Conservation (phyloP, 2,888 invertebrate genomes). For the Aspidiotus rigidus region DNA sequence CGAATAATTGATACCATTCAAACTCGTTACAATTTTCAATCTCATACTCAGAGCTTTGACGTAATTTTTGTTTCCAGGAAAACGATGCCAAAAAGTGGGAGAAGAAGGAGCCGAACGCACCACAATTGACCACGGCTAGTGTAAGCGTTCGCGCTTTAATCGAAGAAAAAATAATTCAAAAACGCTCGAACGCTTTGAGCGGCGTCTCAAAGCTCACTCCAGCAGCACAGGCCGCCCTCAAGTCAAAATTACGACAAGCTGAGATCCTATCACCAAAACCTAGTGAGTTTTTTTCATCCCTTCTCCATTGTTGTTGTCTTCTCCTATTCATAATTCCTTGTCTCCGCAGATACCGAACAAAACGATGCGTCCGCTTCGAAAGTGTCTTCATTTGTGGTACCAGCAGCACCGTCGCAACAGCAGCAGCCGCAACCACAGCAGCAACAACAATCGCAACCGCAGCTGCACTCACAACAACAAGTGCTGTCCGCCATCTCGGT, state of each 20-base stretch:
- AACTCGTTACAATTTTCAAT: too few relatives aligned
- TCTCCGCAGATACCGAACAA: too few relatives aligned
- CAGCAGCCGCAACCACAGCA: conserved; percentile 9
- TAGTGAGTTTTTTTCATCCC: background rate
- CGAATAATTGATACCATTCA: too few relatives aligned
- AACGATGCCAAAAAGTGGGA: conserved; percentile 76
- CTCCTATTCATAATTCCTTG: background rate
- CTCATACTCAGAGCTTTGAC: too few relatives aligned
- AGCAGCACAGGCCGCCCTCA: conserved; percentile 21
- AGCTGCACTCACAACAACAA: conserved; percentile 1
- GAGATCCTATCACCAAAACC: conserved; percentile 18
- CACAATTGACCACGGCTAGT: conserved; percentile 84
- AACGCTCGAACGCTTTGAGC: conserved; percentile 46
- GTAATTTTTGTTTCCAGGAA: conserved; percentile 49
- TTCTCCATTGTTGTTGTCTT: background rate
- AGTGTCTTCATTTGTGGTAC: conserved; percentile 35
- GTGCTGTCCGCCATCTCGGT: conserved; percentile 6
- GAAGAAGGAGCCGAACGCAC: conserved; percentile 71
- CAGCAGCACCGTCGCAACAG: conserved; percentile 30
- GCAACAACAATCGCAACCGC: conserved; percentile 5
- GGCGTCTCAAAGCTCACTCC: conserved; percentile 35
- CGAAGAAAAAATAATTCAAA: conserved; percentile 87
- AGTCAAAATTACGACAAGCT: conserved; percentile 10
- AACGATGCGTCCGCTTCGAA: conserved; percentile 19
- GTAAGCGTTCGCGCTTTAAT: conserved; percentile 82